phyloP scores from a whole-genome alignment of 1,140 invertebrate species.

The Triops cancriformis region DNA sequence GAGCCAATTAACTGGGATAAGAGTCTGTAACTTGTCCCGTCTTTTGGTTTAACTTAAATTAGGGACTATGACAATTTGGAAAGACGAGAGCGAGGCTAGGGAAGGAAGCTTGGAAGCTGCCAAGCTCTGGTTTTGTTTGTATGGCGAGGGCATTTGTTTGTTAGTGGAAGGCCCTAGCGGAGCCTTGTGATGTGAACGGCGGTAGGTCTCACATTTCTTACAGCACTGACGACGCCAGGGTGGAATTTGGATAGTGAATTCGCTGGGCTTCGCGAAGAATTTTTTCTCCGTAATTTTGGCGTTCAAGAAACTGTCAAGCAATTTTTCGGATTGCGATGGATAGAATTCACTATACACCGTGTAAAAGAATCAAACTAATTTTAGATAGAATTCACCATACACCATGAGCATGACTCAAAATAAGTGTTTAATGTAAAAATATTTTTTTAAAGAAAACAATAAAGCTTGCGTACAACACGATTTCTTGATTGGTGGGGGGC shows the following conservation, averaged over 20 bases:
- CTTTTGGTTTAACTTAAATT: not conserved
- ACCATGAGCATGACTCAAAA: no score
- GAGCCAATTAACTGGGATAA: not conserved
- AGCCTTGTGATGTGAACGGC: conserved; percentile 9
- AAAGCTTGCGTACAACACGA: no score
- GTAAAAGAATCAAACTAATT: no score
- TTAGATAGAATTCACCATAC: no score
- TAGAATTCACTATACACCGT: no score
- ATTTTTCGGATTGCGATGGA: no score
- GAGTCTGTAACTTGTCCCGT: not conserved
- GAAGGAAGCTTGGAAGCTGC: not conserved
- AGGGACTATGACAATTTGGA: not conserved
- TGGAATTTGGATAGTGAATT: not conserved
- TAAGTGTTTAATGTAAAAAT: no score
- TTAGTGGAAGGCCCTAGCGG: conserved; percentile 8
- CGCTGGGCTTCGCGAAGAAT: not conserved
- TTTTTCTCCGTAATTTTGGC: not conserved
- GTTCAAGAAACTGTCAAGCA: no score
- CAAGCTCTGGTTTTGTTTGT: conserved; percentile 10
- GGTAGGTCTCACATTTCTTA: conserved; percentile 13
- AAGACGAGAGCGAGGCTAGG: not conserved
- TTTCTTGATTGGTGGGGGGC: no score
- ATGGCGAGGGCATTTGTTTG: conserved; percentile 2
- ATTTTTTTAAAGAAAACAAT: no score
- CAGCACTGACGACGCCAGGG: not conserved